A percentile compares a stretch with the other conserved stretches of the same genome.
Evolutionary conservation across 1,140 invertebrate species (phyloP).

Genomic region (Drosophila melanica): DNA sequence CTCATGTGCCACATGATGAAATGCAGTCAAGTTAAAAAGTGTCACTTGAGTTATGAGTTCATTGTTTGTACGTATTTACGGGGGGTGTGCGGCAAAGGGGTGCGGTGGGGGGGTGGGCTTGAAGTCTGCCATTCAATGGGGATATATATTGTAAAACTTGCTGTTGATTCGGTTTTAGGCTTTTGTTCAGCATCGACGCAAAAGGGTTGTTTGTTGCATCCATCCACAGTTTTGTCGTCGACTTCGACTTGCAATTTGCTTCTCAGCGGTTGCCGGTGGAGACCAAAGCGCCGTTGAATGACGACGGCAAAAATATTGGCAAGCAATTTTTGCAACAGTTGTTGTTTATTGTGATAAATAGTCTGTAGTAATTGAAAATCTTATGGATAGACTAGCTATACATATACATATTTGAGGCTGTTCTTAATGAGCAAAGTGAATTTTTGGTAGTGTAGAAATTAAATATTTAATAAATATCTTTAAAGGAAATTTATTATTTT

Average conservation of each 20-base stretch:
- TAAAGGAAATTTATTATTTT: too few species aligned
- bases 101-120: background rate
- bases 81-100: slow-evolving; percentile 1
- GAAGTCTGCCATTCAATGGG: slow-evolving; percentile 38
- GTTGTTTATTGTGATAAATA: slow-evolving; percentile 7
- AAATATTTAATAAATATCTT: too few species aligned
- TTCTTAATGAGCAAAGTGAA: background rate
- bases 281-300: slow-evolving; percentile 24
- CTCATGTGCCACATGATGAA: slow-evolving; percentile 79
- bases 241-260: slow-evolving; percentile 19
- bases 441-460: background rate
- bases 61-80: slow-evolving; percentile 78
- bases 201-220: slow-evolving; percentile 50
- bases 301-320: slow-evolving; percentile 19
- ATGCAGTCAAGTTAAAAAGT: slow-evolving; percentile 84
- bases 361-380: too few species aligned
- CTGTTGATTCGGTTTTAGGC: slow-evolving; percentile 49
- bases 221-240: slow-evolving; percentile 1
- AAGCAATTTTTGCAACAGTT: slow-evolving; percentile 9
- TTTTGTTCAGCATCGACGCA: slow-evolving; percentile 22
- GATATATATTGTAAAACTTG: slow-evolving; percentile 47
- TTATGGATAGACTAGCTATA: background rate
- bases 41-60: slow-evolving; percentile 84
- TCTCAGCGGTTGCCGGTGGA: slow-evolving; percentile 32
- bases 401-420: background rate